These are phyloP conservation scores for Daubentonia madagascariensis DNA, from an alignment of 2,113 vertebrate species.

Conservation along the genomic window DNA sequence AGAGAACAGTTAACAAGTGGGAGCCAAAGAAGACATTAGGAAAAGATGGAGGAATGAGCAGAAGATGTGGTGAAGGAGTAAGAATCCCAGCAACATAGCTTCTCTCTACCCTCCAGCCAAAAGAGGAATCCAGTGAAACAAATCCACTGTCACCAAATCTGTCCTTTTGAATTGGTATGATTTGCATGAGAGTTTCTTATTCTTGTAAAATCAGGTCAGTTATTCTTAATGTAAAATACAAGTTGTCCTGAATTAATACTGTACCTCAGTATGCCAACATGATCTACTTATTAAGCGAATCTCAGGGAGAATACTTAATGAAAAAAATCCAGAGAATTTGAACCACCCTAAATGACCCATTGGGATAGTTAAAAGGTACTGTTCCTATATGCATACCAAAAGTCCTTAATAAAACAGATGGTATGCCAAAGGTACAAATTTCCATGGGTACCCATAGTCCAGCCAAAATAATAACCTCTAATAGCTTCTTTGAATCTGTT, in stretches of 20 bases:
- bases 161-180: constrained; percentile 30
- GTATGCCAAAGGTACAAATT: constrained; percentile 59
- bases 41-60: neutral
- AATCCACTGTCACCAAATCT: neutral
- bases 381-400: constrained; percentile 37
- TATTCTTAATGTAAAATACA: constrained; percentile 57
- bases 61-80: neutral
- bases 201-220: constrained; percentile 33
- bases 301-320: constrained; percentile 6
- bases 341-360: neutral
- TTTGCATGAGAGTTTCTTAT: neutral
- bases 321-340: neutral
- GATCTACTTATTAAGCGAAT: constrained; percentile 49
- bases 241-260: constrained; percentile 50
- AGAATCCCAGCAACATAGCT: neutral
- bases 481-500: constrained; percentile 81
- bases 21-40: neutral
- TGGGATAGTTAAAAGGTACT: constrained; percentile 8
- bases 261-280: neutral
- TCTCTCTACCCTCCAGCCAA: neutral
- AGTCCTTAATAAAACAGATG: constrained; percentile 42
- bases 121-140: neutral
- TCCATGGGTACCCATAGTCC: constrained; percentile 54
- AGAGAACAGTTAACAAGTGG: neutral
- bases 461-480: constrained; percentile 74